Evolutionary conservation across 2,797 vertebrate species (phyloP).

Genomic region (Leptoclinus maculatus): DNA sequence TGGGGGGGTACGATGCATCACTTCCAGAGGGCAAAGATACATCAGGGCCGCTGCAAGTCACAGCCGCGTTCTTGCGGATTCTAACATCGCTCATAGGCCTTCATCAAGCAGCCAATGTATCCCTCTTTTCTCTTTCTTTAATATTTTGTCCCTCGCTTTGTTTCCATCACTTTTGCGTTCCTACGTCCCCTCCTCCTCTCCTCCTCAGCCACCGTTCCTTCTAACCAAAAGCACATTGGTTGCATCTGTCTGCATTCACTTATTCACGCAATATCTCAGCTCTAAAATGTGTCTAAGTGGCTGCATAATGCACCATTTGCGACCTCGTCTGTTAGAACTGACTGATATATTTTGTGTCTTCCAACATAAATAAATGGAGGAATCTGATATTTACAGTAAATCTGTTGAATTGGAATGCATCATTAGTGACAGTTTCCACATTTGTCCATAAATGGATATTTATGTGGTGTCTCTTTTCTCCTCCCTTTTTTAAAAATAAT

Average conservation of each 20-base stretch:
- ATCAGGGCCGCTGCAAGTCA: constrained; percentile 1
- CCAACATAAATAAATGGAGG: neutral
- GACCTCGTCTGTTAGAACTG: neutral
- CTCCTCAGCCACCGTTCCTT: neutral
- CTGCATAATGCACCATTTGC: constrained; percentile 20
- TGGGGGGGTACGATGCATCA: neutral
- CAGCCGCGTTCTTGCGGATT: constrained; percentile 5
- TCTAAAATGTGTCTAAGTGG: constrained; percentile 23
- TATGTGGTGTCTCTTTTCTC: neutral
- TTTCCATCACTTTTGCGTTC: neutral
- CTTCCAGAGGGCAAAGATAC: constrained; percentile 19
- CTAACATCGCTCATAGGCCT: neutral
- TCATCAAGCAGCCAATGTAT: constrained; percentile 14
- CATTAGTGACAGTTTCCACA: constrained; percentile 5
- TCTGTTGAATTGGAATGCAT: constrained; percentile 15
- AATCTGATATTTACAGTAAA: constrained; percentile 40
- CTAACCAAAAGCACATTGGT: neutral
- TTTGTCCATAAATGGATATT: neutral
- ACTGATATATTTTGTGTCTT: constrained; percentile 5
- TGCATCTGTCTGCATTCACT: constrained; percentile 22
- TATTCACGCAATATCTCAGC: neutral
- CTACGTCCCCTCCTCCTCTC: neutral
- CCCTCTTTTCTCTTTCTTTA: neutral
- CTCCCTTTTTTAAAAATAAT: neutral
- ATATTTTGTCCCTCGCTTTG: neutral